Conservation (phyloP, 2,888 invertebrate genomes). For the Rhogogaster chlorosoma region DNA sequence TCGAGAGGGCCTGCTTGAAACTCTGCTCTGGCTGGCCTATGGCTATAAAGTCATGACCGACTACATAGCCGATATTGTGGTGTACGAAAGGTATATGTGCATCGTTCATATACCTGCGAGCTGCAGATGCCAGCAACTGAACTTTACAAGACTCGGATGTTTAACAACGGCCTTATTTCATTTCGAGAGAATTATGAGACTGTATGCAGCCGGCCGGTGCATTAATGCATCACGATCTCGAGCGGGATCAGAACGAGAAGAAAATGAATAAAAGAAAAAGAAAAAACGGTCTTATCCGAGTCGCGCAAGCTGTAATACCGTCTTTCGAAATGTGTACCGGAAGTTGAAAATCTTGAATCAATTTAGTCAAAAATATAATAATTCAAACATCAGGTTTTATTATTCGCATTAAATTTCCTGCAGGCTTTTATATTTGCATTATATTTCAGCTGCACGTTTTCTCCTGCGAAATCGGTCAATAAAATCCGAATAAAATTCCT, state of each 20-base stretch:
- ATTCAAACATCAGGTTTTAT: background rate
- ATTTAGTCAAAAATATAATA: background rate
- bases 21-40: background rate
- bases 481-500: background rate
- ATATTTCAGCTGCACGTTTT: background rate
- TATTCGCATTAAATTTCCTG: background rate
- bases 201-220: slow-evolving; percentile 54
- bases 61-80: slow-evolving; percentile 49
- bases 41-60: slow-evolving; percentile 73
- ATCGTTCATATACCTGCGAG: slow-evolving; percentile 40
- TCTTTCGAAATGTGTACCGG: background rate
- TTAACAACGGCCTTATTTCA: slow-evolving; percentile 72
- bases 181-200: slow-evolving; percentile 70
- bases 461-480: background rate
- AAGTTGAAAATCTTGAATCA: slow-evolving; percentile 24
- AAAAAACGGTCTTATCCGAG: background rate
- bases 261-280: background rate
- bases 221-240: slow-evolving; percentile 60
- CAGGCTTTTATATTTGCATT: background rate
- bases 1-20: slow-evolving; percentile 42
- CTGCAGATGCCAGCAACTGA: slow-evolving; percentile 66
- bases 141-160: slow-evolving; percentile 71
- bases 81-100: slow-evolving; percentile 35
- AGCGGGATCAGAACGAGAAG: background rate
- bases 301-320: background rate